Evolutionary conservation across 64 coral and sea anemone genomes (phyloP), one percentile per base, ranked within the genome.

Genomic region (Porites lutea): DNA sequence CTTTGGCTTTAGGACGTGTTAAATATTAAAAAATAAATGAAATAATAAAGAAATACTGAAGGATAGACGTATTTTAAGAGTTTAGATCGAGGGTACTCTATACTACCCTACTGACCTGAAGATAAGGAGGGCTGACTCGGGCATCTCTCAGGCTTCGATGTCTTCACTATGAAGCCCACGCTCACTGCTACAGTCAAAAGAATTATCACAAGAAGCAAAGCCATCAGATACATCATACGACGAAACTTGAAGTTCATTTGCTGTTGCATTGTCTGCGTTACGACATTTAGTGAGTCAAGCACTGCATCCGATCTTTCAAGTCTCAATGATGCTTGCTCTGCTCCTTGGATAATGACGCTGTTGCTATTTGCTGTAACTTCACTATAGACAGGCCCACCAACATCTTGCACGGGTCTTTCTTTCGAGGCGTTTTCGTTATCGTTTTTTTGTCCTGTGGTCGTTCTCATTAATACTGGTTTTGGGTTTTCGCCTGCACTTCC

Each of bases 121-220:
- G 63, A 52, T 9, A 48, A 52, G 47, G 8, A 21, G 47, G 63
- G 62, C 52, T 53, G 75, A 20, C 48, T 67, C 46, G 11, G 62
- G 59, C 4, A 59, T 48, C 14, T 80, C 23, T 23, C 81, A 20
- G 61, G 11, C 44, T 8, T 69, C 2, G 63, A 6, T 22, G 52
- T 52, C 9, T 23, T 21, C 2, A 84, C 9, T 12, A 48, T 64
- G 9, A 84, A 52, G 48, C 43, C 46, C 6, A 84, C 62, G 81
- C 81, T 68, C 19, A 63, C 81, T 67, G 8, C 81, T 10, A 61
- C 81, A 20, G 61, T 84, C 18, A 84, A 47, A 5, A 84, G 52
- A 4, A 69, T 48, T 9, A 69, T 68, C 45, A 69, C 45, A 20
- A 69, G 62, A 12, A 84, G 43, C 63, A 68, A 65, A 23, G 61